phyloP scores from a whole-genome alignment of 2,797 vertebrate genomes.

The Decapterus maruadsi region DNA sequence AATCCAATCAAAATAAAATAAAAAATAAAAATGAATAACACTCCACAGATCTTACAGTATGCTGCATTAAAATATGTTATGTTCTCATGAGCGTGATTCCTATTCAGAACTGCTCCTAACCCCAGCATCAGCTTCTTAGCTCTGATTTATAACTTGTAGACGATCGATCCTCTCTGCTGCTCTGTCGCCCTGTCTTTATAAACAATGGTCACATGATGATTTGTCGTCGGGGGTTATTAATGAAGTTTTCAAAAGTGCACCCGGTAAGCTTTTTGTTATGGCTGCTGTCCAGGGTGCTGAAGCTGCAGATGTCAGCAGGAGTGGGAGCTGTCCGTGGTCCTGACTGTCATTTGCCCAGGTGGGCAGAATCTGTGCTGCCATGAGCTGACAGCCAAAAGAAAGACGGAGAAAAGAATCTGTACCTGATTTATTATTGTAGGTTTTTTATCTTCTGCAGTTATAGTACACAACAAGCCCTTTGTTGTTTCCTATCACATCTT shows the following conservation, averaged over 20 bases:
- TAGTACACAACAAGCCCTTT: conserved; percentile 8
- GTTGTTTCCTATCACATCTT: conserved; percentile 19
- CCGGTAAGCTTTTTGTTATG: conserved; percentile 10
- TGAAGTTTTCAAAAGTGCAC: conserved; percentile 11
- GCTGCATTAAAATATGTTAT: conserved; percentile 1
- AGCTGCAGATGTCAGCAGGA: conserved; percentile 1
- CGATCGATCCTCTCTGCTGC: neutral
- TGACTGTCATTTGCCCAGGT: neutral
- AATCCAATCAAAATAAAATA: conserved; percentile 7
- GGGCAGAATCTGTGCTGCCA: conserved; percentile 24
- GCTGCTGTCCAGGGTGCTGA: conserved; percentile 34
- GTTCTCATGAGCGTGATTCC: neutral
- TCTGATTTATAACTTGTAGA: neutral
- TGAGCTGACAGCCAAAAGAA: conserved; percentile 13
- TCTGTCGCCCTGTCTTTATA: conserved; percentile 7
- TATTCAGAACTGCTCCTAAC: neutral
- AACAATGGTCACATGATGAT: conserved; percentile 27
- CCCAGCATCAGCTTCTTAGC: neutral
- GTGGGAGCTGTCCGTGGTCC: neutral
- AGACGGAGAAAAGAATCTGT: neutral
- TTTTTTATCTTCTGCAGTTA: neutral
- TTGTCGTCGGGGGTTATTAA: conserved; percentile 25
- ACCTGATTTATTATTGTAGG: neutral
- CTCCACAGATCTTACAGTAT: neutral
- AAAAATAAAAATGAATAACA: conserved; percentile 4